phyloP scores from a whole-genome alignment of 2,888 invertebrate genomes.

The Neoaliturus tenellus region DNA sequence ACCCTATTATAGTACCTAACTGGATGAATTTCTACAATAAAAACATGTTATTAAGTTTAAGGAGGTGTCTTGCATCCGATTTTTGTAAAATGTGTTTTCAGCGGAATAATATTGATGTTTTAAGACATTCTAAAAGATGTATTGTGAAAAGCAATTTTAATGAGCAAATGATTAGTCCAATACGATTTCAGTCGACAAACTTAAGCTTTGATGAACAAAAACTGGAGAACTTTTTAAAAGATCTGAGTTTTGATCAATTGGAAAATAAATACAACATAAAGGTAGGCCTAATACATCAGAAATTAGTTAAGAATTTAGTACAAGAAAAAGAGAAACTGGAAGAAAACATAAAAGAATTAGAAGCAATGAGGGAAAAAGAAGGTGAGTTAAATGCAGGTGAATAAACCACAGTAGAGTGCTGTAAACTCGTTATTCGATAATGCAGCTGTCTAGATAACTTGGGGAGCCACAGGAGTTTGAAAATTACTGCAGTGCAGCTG shows the following conservation, averaged over 20 bases:
- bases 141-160: too few species aligned
- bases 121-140: neutral
- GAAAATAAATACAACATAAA: neutral
- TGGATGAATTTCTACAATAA: neutral
- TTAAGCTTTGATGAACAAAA: conserved; percentile 7
- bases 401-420: too few species aligned
- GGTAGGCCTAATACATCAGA: neutral
- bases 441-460: too few species aligned
- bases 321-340: conserved; percentile 21
- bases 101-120: neutral
- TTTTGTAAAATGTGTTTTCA: neutral
- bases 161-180: neutral
- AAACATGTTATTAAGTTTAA: neutral
- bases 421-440: too few species aligned
- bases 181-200: neutral
- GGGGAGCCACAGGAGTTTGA: too few species aligned
- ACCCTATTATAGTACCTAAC: too few species aligned
- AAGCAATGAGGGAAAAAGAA: conserved; percentile 19
- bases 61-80: neutral
- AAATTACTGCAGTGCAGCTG: too few species aligned
- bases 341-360: neutral
- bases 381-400: too few species aligned
- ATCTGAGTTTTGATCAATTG: neutral
- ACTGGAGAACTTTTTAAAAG: neutral
- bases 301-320: neutral